These are phyloP conservation scores for Tribolium freemani DNA, from an alignment of 2,888 invertebrate species.

Conservation along the genomic window DNA sequence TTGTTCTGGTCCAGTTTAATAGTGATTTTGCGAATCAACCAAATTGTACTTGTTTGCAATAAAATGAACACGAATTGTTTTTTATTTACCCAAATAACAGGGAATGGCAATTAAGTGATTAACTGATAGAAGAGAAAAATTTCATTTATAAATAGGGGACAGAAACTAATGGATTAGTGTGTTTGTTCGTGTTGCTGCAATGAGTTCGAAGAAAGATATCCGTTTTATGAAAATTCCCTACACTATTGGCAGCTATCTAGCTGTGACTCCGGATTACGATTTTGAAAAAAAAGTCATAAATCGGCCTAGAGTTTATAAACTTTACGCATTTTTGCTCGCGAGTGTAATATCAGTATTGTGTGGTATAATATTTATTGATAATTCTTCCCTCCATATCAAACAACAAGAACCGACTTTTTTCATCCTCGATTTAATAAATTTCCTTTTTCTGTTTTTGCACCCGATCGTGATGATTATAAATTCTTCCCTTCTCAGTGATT, in stretches of 20 bases:
- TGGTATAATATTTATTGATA: not conserved
- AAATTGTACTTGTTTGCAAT: not conserved
- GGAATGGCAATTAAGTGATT: not conserved
- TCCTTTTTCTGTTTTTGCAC: not conserved
- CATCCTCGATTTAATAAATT: not conserved
- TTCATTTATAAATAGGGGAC: too few species aligned
- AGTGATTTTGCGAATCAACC: not conserved
- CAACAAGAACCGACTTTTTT: not conserved
- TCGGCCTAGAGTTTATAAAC: not conserved
- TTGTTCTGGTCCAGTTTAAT: not conserved
- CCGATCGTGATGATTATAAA: not conserved
- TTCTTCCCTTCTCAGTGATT: not conserved
- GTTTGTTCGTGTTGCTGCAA: not conserved
- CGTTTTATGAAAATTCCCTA: not conserved
- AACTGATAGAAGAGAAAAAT: not conserved
- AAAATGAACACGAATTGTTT: not conserved
- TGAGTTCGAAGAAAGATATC: conserved; percentile 5
- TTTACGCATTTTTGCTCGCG: not conserved
- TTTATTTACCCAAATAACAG: too few species aligned
- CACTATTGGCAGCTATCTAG: not conserved
- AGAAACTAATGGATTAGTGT: too few species aligned
- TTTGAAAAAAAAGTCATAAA: not conserved
- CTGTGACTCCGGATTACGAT: not conserved
- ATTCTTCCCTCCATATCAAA: not conserved
- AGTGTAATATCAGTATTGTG: not conserved